Percentiles rank a stretch among this genome's conserved stretches.
Conservation (phyloP, 2,888 invertebrate genomes). For the Oscheius onirici region DNA sequence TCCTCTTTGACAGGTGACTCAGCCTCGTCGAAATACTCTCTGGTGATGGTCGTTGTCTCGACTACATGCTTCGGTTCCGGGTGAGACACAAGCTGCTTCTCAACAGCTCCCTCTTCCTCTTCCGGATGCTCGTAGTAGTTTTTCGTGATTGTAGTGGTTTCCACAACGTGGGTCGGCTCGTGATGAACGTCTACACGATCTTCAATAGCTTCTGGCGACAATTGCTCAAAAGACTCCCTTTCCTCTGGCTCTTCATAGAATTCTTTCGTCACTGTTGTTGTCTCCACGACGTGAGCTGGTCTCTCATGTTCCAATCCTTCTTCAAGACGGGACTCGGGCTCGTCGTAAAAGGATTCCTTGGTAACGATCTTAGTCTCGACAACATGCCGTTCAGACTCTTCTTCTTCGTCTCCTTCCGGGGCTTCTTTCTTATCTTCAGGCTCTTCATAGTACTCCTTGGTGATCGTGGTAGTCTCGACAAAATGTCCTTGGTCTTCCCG, state of each 20-base stretch:
- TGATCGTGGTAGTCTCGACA: conserved; percentile 14
- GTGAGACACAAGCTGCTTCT: background rate
- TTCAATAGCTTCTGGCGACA: background rate
- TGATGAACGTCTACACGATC: background rate
- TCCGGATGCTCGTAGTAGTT: conserved; percentile 25
- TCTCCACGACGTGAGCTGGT: background rate
- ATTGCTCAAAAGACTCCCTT: conserved; percentile 12
- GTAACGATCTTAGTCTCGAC: background rate
- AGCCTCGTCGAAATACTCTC: conserved; percentile 12
- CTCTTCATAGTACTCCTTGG: background rate
- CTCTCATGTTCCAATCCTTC: background rate
- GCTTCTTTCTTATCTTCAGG: conserved; percentile 8
- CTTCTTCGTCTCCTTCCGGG: background rate
- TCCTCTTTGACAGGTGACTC: background rate
- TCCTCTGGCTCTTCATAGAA: background rate
- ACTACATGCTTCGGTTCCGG: background rate
- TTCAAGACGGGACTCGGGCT: background rate
- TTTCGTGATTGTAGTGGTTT: conserved; percentile 40
- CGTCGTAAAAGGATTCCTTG: background rate
- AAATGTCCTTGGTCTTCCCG: conserved; percentile 11
- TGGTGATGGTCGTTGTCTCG: conserved; percentile 23
- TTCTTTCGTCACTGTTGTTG: background rate
- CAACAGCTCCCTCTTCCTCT: background rate
- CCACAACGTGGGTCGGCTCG: conserved; percentile 17
- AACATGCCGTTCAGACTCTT: background rate